Evolutionary conservation across 1,140 invertebrate genomes (phyloP).

Genomic region (Philotrypesis tridentata): DNA sequence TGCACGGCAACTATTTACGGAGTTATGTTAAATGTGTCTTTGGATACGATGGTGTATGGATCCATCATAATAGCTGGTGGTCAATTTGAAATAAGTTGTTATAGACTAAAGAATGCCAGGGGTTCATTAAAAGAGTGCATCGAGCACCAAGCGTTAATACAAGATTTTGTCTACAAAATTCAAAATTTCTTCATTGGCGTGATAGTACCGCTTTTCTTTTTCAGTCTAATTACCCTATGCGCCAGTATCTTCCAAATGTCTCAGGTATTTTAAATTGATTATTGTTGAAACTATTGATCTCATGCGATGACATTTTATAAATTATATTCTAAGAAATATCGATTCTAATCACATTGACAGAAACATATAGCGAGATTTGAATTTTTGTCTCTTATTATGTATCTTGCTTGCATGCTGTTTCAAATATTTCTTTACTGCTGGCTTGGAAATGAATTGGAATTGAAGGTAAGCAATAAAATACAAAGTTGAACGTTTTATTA

Average conservation of each 20-base stretch:
- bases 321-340: background rate
- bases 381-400: constrained; percentile 51
- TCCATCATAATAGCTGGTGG: constrained; percentile 55
- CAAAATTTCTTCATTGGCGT: constrained; percentile 57
- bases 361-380: constrained; percentile 51
- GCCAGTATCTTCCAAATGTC: constrained; percentile 59
- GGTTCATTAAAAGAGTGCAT: constrained; percentile 10
- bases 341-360: constrained; percentile 48
- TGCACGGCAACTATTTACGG: constrained; percentile 43
- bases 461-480: constrained; percentile 52
- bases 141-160: constrained; percentile 35
- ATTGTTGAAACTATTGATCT: no score
- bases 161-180: constrained; percentile 22
- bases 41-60: constrained; percentile 58
- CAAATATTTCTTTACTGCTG: constrained; percentile 64
- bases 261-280: constrained; percentile 59
- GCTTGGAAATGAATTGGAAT: constrained; percentile 59
- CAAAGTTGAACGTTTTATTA: no score
- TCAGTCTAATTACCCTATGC: constrained; percentile 60
- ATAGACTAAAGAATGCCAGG: constrained; percentile 53
- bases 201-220: constrained; percentile 56
- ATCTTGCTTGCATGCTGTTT: constrained; percentile 57
- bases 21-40: constrained; percentile 55
- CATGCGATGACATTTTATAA: no score
- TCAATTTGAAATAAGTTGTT: constrained; percentile 59